A percentile compares a stretch with the other conserved stretches of the same genome.
Conservation (phyloP, 2,113 vertebrate species). For the Cheilinus undulatus region DNA sequence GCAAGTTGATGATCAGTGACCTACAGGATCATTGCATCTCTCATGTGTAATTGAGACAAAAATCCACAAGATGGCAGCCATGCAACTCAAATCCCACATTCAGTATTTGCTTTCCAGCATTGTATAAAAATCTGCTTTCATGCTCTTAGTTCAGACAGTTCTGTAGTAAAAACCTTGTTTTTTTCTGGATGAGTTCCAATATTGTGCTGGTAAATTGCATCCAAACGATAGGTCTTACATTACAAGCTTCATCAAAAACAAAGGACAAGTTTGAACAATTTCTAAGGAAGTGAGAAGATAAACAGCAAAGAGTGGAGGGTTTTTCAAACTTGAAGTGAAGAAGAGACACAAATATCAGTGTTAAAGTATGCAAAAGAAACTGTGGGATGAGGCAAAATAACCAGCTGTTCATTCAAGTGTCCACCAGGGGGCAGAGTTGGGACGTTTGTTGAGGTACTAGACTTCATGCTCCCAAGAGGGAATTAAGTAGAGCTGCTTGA, state of each 20-base stretch:
- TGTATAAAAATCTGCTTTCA: background rate
- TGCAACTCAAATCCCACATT: slow-evolving; percentile 30
- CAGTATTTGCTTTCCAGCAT: background rate
- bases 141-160: background rate
- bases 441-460: slow-evolving; percentile 11
- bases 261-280: too few relatives aligned
- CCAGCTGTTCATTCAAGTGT: slow-evolving; percentile 19
- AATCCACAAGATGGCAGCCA: slow-evolving; percentile 82
- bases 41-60: slow-evolving; percentile 55
- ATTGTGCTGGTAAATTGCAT: too few relatives aligned
- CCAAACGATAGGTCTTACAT: too few relatives aligned
- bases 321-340: background rate
- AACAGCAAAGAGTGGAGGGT: background rate
- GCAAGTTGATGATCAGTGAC: too few relatives aligned
- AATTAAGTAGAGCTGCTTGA: background rate
- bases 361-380: background rate
- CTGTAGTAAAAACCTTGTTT: too few relatives aligned
- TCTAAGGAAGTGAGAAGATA: too few relatives aligned
- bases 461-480: background rate
- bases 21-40: background rate
- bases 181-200: too few relatives aligned
- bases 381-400: too few relatives aligned
- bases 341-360: too few relatives aligned
- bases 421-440: slow-evolving; percentile 71
- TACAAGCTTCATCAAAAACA: too few relatives aligned